These are phyloP conservation scores for Mycalesis mineus DNA, from an alignment of 2,888 invertebrate species.

Conservation along the genomic window DNA sequence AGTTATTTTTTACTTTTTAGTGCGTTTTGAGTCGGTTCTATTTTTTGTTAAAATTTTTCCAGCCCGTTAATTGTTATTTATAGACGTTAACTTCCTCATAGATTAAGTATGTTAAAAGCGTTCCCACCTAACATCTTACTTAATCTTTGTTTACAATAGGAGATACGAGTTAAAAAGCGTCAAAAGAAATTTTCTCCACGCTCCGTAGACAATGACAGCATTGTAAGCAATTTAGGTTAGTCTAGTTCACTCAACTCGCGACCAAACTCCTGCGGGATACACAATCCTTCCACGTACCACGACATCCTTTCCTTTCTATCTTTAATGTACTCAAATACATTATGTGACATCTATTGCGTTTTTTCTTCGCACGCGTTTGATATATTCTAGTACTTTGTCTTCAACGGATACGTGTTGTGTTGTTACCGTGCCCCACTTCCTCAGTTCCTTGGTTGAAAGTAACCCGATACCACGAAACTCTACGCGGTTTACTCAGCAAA, in stretches of 20 bases:
- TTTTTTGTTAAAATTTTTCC: too few species aligned
- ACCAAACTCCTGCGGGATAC: slow-evolving; percentile 65
- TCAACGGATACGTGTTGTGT: slow-evolving; percentile 34
- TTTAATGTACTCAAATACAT: slow-evolving; percentile 16
- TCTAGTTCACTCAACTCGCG: slow-evolving; percentile 69
- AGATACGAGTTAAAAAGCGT: slow-evolving; percentile 43
- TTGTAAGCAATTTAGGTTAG: slow-evolving; percentile 71
- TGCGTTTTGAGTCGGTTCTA: too few species aligned
- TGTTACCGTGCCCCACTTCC: slow-evolving; percentile 21
- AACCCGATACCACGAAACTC: slow-evolving; percentile 68
- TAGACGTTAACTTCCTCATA: background rate
- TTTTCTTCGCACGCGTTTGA: slow-evolving; percentile 10
- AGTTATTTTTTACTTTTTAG: too few species aligned
- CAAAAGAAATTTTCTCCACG: slow-evolving; percentile 54
- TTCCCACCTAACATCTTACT: slow-evolving; percentile 22
- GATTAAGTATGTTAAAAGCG: slow-evolving; percentile 7
- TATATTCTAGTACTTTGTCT: background rate
- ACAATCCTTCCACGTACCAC: slow-evolving; percentile 49
- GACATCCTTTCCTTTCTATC: slow-evolving; percentile 26
- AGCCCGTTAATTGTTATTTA: background rate
- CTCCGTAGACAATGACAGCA: slow-evolving; percentile 57
- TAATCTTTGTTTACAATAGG: slow-evolving; percentile 48
- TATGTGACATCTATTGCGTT: slow-evolving; percentile 39
- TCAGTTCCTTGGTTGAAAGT: slow-evolving; percentile 41
- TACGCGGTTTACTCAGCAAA: slow-evolving; percentile 71